Base-by-base conservation (phyloP, 23 tunicate species). In the Halocynthia roretzi region DNA sequence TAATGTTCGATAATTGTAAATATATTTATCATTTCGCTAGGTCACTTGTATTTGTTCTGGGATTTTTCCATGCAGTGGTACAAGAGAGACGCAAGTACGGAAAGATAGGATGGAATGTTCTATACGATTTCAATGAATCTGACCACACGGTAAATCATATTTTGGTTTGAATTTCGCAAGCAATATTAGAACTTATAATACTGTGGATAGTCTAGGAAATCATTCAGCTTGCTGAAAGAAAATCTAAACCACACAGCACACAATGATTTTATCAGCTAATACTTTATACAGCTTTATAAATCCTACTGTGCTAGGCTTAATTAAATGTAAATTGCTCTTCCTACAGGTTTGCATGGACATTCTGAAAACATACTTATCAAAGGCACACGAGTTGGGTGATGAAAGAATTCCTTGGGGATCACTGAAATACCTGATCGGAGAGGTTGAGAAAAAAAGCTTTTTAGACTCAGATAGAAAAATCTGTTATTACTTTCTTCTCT, bases 51-150 rank as follows among this genome's bases (percentile, higher is more conserved):
- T 96, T 73, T 61, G 99, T 96, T 67, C 72, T 96, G 83, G 95
- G 96, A 68, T 96, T 96, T 71, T 96, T 96, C 83, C 99, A 96
- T 75, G 99, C 99, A 57, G 99, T 96, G 65, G 99, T 96, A 76
- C 99, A 96, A 85, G 99, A 96, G 57, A 75, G 99, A 52, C 74
- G 99, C 50, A 96, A 96, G 61, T 96, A 96, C 66, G 99, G 99
- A 50, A 91, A 91, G 71, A 82, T 96, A 49, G 99, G 99, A 64
- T 96, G 99, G 99, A 96, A 96, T 61, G 95, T 96, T 53, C 77
- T 96, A 23, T 96, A 96, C 52, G 99, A 96, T 75, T 96, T 96
- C 93, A 96, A 96, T 68, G 99, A 96, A 61, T 96, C 99, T 6
- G 99, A 96, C 57, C 98, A 92, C 55, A 92, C 92, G 54, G 98